A percentile compares a stretch with the other conserved stretches of the same genome.
phyloP scores from a whole-genome alignment of 2,888 invertebrate species.

The Drosophila kanekoi region DNA sequence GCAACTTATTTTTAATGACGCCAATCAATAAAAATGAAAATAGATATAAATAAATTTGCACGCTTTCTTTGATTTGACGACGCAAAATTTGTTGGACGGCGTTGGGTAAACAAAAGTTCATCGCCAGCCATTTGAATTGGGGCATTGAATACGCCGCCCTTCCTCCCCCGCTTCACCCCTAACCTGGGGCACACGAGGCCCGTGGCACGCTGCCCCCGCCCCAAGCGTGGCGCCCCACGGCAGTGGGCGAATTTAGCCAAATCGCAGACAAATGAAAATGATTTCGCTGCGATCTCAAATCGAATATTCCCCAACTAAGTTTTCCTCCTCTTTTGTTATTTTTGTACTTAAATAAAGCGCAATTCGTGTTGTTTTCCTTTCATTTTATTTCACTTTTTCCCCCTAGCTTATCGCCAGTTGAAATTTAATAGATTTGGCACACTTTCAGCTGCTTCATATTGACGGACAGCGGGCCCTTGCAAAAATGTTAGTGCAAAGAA shows the following conservation, averaged over 20 bases:
- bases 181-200: too few relatives aligned
- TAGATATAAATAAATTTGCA: constrained; percentile 17
- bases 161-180: background rate
- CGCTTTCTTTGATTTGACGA: constrained; percentile 56
- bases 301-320: constrained; percentile 41
- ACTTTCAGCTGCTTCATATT: constrained; percentile 66
- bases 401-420: constrained; percentile 73
- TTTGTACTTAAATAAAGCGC: constrained; percentile 79
- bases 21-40: constrained; percentile 61
- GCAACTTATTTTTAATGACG: constrained; percentile 36
- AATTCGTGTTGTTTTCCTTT: constrained; percentile 57
- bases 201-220: constrained; percentile 2
- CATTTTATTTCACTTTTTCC: constrained; percentile 7
- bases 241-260: constrained; percentile 58
- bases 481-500: constrained; percentile 61
- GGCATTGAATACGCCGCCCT: background rate
- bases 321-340: constrained; percentile 66
- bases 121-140: constrained; percentile 33
- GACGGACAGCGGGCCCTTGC: constrained; percentile 34
- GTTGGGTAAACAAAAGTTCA: constrained; percentile 62
- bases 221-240: constrained; percentile 29
- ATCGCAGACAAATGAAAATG: constrained; percentile 40
- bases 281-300: constrained; percentile 68
- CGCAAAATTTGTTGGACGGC: constrained; percentile 70
- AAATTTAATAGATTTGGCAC: constrained; percentile 81